These are phyloP conservation scores for Spialia ferax DNA, from an alignment of 2,888 invertebrate species.

Conservation along the genomic window DNA sequence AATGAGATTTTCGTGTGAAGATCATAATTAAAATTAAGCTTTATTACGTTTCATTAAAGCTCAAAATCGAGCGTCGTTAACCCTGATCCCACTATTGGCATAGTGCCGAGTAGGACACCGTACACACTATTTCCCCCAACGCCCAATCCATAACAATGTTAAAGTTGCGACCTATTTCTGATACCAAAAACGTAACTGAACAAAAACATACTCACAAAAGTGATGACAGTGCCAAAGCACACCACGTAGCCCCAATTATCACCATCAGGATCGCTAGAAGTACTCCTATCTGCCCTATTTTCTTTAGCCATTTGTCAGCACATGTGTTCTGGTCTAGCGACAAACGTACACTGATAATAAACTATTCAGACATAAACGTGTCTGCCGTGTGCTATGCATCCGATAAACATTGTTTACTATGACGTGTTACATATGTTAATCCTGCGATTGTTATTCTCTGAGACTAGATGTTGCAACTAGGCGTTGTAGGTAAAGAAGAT, in stretches of 20 bases:
- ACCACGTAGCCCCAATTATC: constrained; percentile 88
- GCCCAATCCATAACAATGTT: background rate
- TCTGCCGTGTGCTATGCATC: background rate
- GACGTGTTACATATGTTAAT: background rate
- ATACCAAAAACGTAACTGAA: background rate
- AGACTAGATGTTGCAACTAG: too few relatives aligned
- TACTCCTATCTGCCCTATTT: constrained; percentile 28
- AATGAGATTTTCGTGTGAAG: background rate
- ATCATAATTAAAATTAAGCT: background rate
- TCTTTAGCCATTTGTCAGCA: background rate
- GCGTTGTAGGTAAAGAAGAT: too few relatives aligned
- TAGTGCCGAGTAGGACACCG: background rate
- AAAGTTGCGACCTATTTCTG: constrained; percentile 4
- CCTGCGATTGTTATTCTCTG: background rate
- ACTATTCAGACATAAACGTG: background rate
- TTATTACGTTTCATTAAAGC: background rate
- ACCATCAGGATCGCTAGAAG: constrained; percentile 45
- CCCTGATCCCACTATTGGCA: background rate
- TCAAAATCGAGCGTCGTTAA: background rate
- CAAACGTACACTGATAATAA: background rate
- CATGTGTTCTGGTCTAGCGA: background rate
- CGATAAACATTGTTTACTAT: constrained; percentile 9
- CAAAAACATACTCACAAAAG: constrained; percentile 89
- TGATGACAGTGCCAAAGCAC: constrained; percentile 87
- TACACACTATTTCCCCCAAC: background rate